Evolutionary conservation across 2,113 vertebrate genomes (phyloP), one percentile per base, ranked within the genome.

Genomic region (Thalassoma bifasciatum): DNA sequence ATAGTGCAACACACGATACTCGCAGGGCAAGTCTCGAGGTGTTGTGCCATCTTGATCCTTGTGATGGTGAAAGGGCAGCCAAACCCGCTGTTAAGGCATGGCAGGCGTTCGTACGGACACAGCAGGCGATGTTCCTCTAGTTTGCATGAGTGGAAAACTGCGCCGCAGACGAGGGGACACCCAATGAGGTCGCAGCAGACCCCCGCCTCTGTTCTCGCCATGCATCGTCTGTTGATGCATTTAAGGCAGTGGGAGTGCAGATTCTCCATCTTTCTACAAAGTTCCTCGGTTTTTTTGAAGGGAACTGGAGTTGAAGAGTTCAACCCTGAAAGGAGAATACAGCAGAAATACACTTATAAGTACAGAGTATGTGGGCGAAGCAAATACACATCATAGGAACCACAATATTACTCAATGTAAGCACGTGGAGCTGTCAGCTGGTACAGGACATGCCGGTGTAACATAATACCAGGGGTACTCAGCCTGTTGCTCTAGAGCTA

Each of bases 1-100:
- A 99, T 99, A 16, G 98, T 99, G 81, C 98, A 99, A 84, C 98
- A 99, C 0, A 99, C 97, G 70, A 99, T 96, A 67, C 98, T 99
- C 4, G 98, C 98, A 8, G 98, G 98, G 81, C 98, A 99, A 1
- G 91, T 90, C 88, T 95, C 95, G 14, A 99, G 94, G 82, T 99
- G 98, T 46, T 96, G 93, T n/a, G 96, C 96, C 83, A 99, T 95
- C 92, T 96, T 97, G 89, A 95, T 94, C 88, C 98, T 93, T 5
- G 94, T 75, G 69, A 99, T 89, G 30, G 87, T 90, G 89, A 99
- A 98, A 1, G 98, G 98, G 90, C 98, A 99, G 63, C 98, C 98
- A 62, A 98, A 99, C 34, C 92, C 96, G 69, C 83, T 94, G 82
- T 99, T 99, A 50, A 98, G 93, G 84, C 98, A 99, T 64, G 97